Base-by-base conservation (phyloP, 1,140 invertebrate genomes). In the Solen grandis region DNA sequence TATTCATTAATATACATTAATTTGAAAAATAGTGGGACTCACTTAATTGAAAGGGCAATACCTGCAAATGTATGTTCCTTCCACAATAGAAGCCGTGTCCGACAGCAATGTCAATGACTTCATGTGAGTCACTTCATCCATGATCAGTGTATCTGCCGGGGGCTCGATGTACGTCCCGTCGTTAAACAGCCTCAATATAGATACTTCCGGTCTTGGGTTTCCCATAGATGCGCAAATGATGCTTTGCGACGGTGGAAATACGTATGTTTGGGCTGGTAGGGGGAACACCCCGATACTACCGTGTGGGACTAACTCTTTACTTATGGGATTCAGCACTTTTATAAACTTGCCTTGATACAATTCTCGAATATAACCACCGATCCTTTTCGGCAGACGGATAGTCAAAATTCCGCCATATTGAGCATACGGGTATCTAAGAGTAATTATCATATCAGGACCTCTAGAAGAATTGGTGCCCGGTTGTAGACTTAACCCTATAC, bases 361-460 rank as follows among this genome's bases (percentile, higher is more conserved):
- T 22, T 78, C 65, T 46, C 69, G 41, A 27, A 78, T 29, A 41
- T 69, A 29, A 36, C 75, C 75, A 2, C 25, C 62, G 22, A 59
- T 46, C 8, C 52, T 38, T 22, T 69, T 66, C 8, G 75, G 75
- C 50, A 78, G 50, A 19, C 65, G 50, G 3, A 78, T 36, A 22
- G 75, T 60, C 8, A 78, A 62, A 36, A 78, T 78, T 35, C 75
- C 75, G 29, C 75, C 75, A 69, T 78, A 78, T 36, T 69, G 75
- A 5, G 57, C 75, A 46, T 68, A 78, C 38, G 63, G 63, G 25
- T 78, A 59, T 46, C 75, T 14, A 14, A 78, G 63, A 1, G 65
- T 68, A 14, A 78, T 69, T 29, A 54, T 29, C 55, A 78, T 60
- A 59, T 68, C 66, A 2, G 75, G 41, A 10, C 41, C 41, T 10